A percentile compares a stretch with the other conserved stretches of the same genome.
These are phyloP conservation scores for Pongo abelii DNA, from an alignment of 2,113 vertebrate genomes.

Conservation along the genomic window DNA sequence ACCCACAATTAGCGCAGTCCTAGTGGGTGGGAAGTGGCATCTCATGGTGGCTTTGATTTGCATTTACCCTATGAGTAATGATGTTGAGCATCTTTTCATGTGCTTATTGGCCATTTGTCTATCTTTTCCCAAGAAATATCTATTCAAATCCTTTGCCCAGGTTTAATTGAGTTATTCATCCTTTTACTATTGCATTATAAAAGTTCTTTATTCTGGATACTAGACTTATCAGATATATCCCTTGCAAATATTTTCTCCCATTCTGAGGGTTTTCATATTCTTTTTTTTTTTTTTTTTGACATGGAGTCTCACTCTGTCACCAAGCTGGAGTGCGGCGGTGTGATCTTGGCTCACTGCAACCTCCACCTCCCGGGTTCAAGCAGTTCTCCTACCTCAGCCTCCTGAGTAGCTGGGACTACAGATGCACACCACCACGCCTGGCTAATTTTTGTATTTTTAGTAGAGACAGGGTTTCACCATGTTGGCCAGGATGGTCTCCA, in stretches of 20 bases:
- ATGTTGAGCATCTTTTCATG: neutral
- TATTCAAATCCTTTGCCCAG: neutral
- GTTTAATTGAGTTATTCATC: neutral
- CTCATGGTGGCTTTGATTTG: neutral
- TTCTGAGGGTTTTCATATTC: neutral
- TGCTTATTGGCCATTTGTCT: neutral
- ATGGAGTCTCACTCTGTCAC: no score
- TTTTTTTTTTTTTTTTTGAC: neutral
- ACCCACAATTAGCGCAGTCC: neutral
- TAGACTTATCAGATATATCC: neutral
- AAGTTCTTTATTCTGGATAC: neutral
- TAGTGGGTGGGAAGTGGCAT: neutral
- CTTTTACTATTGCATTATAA: neutral
- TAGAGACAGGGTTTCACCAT: no score
- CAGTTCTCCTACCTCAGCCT: no score
- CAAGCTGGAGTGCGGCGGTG: no score
- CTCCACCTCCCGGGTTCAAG: no score
- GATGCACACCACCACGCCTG: no score
- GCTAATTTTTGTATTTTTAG: no score
- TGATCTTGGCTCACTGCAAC: no score
- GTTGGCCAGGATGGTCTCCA: no score
- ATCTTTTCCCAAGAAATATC: neutral
- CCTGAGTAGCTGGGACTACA: no score
- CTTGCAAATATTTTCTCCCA: neutral
- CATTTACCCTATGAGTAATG: neutral